phyloP scores from a whole-genome alignment of 2,113 vertebrate genomes.

The Ibidorhyncha struthersii region DNA sequence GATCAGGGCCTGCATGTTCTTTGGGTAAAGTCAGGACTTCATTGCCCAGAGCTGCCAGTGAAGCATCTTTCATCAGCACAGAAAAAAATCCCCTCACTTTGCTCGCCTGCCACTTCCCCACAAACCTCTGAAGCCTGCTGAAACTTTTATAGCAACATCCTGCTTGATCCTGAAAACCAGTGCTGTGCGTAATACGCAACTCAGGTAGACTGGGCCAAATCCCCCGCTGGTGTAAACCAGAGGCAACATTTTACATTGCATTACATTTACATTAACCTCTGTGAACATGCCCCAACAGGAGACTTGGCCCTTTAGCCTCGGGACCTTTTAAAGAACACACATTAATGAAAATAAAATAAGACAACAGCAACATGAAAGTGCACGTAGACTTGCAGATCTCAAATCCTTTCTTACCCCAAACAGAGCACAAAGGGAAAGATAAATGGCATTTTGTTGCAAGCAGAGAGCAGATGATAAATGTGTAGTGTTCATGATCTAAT shows the following conservation, averaged over 20 bases:
- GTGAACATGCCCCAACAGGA: background rate
- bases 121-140: background rate
- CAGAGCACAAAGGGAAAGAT: background rate
- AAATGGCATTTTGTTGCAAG: background rate
- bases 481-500: background rate
- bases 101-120: background rate
- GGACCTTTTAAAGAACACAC: background rate
- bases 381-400: background rate
- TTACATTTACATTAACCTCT: background rate
- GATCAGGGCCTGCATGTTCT: background rate
- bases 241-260: background rate
- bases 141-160: background rate
- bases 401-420: background rate
- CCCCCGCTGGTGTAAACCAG: background rate
- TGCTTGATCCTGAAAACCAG: background rate
- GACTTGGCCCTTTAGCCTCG: background rate
- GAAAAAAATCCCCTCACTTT: background rate
- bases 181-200: fast-evolving
- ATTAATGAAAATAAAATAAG: background rate
- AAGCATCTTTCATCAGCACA: background rate
- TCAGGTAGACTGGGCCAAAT: background rate
- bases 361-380: background rate
- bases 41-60: background rate
- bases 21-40: background rate
- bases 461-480: background rate